Evolutionary conservation across 2,888 invertebrate species (phyloP), one percentile per base, ranked within the genome.

Genomic region (Alcis repandata): DNA sequence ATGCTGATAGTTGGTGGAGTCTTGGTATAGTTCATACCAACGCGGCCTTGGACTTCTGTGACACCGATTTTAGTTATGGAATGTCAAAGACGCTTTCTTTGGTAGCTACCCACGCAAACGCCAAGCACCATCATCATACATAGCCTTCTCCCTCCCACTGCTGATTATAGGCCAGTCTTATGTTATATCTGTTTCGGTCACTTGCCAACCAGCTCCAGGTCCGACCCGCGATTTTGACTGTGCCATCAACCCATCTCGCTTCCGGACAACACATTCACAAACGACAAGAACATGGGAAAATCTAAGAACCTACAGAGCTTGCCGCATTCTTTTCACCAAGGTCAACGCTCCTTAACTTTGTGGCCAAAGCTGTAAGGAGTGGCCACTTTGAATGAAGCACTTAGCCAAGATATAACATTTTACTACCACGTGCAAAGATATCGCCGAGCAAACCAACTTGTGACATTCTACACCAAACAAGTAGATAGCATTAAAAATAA

Each of bases 401-500:
- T 59, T 49, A 22, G 19, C 32, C 41, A 54, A 54, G 45, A 56
- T 54, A 40, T 46, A 36, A 40, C 38, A 43, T 48, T 64, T 59
- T 52, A 57, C 56, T 49, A 20, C 56, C 51, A 59, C 19, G 51
- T 59, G 59, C 58, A 62, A 67, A 67, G 51, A 32, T 67, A 59
- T 62, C 59, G n/a, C 17, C 27, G 38, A 59, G 48, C 62, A 53
- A 54, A 65, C 60, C 60, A 38, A 63, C 61, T 59, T 62, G 64
- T 67, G 64, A 65, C 64, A 65, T 67, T 62, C 53, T 59, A 52
- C 64, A 63, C 60, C 65, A 60, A 66, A 66, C 57, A 61, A 41
- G 60, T 57, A 65, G 60, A 65, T 65, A 65, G 56, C 60, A 46
- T 65, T 65, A 75, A 82, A 84, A 88, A 85, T 80, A 84, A 88